Base-by-base conservation (phyloP, 53 echinoderm and acorn worm genomes). In the Zoroaster sp. region DNA sequence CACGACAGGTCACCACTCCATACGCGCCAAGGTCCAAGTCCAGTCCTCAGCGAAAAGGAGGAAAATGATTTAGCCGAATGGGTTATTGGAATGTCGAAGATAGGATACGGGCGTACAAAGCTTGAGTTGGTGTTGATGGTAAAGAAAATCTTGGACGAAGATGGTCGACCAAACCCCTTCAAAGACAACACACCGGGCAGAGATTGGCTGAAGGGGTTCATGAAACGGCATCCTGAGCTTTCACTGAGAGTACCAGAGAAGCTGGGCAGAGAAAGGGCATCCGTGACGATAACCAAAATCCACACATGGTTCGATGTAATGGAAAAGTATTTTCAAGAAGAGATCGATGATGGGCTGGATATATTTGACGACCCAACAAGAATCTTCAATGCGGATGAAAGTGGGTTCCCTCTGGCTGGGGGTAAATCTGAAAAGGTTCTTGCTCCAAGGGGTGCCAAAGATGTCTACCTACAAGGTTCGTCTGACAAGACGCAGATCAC, bases 311-410 rank as follows among this genome's bases (percentile, higher is more conserved):
- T 86, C 71, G 37, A 79, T 4, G 73, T 12, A 30, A 32, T 90
- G 55, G 73, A 83, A 42, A 42, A 4, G 3, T 86, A 46, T n/a
- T 71, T 86, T 21, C 21, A 40, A 12, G 45, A 46, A 1, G 36
- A 66, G 17, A n/a, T 11, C 14, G 33, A 78, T 6, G 40, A 46
- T 13, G 69, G 36, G 5, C 53, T 66, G 23, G 81, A 9, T 1
- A 44, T 94, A 5, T 53, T 94, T 43, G 35, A 42, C 2, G 83
- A 82, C 32, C 91, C 88, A 6, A 4, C 51, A 3, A 68, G 90
- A 5, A 40, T 94, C 2, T 94, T 81, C 69, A 94, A 94, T 63
- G 90, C 91, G 1, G 90, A 94, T 55, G 91, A 94, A 35, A 88
- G 69, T 5, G 89, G 85, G 4, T 93, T 93, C 47, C 90, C 93